Conservation (phyloP, 1,140 invertebrate species). For the Pollicipes pollicipes region DNA sequence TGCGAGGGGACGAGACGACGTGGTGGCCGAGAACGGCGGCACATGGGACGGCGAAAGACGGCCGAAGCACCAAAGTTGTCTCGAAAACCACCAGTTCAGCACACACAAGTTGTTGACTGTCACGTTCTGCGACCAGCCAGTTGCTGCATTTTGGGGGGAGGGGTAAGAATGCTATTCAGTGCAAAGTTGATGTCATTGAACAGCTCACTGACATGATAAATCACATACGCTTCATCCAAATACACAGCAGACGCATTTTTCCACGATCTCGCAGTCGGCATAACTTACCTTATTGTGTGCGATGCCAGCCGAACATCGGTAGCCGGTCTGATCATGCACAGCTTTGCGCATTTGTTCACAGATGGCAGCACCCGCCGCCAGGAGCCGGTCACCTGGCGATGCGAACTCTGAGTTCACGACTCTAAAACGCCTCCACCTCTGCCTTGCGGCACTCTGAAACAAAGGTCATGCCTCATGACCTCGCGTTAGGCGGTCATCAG, state of each 20-base stretch:
- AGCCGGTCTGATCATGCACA: slow-evolving; percentile 66
- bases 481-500: no score
- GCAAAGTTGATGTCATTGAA: neutral
- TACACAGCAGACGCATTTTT: no score
- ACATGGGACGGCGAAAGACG: no score
- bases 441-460: slow-evolving; percentile 52
- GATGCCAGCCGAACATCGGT: slow-evolving; percentile 85
- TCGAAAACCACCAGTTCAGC: no score
- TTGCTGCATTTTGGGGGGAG: no score
- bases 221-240: no score
- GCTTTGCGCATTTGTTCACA: slow-evolving; percentile 67
- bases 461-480: slow-evolving; percentile 77
- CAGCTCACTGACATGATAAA: neutral
- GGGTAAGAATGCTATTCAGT: no score
- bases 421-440: slow-evolving; percentile 82
- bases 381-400: slow-evolving; percentile 41
- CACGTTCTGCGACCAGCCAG: no score
- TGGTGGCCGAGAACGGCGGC: no score
- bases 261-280: neutral
- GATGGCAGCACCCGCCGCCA: slow-evolving; percentile 59
- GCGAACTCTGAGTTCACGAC: slow-evolving; percentile 93
- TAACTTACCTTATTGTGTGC: slow-evolving; percentile 73
- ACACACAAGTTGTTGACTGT: no score
- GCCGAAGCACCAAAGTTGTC: no score
- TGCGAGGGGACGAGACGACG: no score